phyloP scores from a whole-genome alignment of 2,888 invertebrate species.

The Argynnis bischoffii region DNA sequence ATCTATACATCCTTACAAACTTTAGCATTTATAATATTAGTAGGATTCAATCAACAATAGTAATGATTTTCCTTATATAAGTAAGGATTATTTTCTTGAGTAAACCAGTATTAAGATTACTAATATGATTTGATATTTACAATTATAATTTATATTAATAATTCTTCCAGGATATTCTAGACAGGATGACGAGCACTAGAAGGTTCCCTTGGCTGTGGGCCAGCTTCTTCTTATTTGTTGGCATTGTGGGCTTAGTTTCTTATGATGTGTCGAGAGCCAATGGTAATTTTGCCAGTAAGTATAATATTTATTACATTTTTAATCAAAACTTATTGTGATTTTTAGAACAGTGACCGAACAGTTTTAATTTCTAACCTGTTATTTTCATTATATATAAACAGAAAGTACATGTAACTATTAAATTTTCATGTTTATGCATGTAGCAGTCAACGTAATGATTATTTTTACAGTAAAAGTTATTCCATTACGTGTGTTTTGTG shows the following conservation, averaged over 20 bases:
- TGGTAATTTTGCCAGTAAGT: constrained; percentile 86
- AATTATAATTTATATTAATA: neutral
- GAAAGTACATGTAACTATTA: too few relatives aligned
- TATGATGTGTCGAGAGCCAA: constrained; percentile 86
- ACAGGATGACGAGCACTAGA: constrained; percentile 80
- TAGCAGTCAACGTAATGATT: neutral
- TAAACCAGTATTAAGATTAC: too few relatives aligned
- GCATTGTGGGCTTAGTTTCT: constrained; percentile 83
- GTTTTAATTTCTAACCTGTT: neutral
- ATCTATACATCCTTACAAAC: too few relatives aligned
- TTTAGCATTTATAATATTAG: too few relatives aligned
- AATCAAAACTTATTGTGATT: neutral
- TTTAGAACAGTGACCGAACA: neutral
- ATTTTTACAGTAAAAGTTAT: neutral
- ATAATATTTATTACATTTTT: constrained; percentile 3
- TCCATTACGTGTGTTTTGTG: neutral
- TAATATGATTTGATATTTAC: neutral
- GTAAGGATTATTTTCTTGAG: too few relatives aligned
- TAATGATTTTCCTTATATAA: too few relatives aligned
- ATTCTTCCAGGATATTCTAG: constrained; percentile 73
- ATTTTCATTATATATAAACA: neutral
- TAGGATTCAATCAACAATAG: too few relatives aligned
- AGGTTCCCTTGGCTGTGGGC: constrained; percentile 86
- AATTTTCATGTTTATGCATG: neutral
- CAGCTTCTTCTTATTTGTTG: constrained; percentile 82